Evolutionary conservation across 2,888 invertebrate species (phyloP).

Genomic region (Orthosia cruda): DNA sequence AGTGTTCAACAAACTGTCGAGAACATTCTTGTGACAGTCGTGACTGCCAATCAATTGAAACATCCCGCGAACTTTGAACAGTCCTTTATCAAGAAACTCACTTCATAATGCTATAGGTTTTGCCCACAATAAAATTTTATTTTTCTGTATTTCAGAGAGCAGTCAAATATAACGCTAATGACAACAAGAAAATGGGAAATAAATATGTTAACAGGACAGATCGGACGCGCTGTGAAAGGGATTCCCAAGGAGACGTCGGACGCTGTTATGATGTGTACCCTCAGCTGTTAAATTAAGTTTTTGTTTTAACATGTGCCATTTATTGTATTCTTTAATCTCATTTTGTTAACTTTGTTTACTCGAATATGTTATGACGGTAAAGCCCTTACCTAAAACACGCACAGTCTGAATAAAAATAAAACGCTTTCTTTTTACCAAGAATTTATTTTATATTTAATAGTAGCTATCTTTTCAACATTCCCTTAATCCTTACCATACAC

Average conservation of each 20-base stretch:
- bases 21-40: too few species aligned
- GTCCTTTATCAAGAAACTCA: too few species aligned
- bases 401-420: conserved; percentile 79
- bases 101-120: too few species aligned
- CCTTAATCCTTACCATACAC: conserved; percentile 77
- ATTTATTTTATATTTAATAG: conserved; percentile 84
- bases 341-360: conserved; percentile 77
- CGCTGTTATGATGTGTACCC: conserved; percentile 71
- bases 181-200: conserved; percentile 62
- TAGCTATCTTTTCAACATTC: conserved; percentile 82
- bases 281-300: conserved; percentile 75
- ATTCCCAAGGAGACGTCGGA: conserved; percentile 73
- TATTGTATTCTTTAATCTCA: conserved; percentile 75
- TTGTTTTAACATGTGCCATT: conserved; percentile 85
- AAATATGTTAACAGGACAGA: conserved; percentile 59
- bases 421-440: conserved; percentile 83
- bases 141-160: conserved; percentile 81
- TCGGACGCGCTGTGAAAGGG: conserved; percentile 58
- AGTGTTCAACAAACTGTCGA: background rate
- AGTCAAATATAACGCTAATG: conserved; percentile 83
- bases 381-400: conserved; percentile 65
- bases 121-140: background rate
- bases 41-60: too few species aligned
- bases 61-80: too few species aligned
- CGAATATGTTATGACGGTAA: conserved; percentile 53